Base-by-base conservation (phyloP, 2,113 vertebrate species). In the Noturus placidus region DNA sequence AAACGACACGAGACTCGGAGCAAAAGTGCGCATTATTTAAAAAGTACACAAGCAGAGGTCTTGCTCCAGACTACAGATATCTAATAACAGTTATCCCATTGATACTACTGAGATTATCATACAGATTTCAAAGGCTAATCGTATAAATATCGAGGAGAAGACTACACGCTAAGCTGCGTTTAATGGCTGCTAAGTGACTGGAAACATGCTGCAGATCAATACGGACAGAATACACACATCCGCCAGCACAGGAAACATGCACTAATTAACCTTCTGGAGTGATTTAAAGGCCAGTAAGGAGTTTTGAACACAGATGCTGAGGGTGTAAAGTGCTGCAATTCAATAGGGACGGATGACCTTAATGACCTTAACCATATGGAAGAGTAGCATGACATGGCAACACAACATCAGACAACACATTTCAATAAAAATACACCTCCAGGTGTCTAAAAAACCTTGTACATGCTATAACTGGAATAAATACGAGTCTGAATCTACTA, bases 291-390 rank as follows among this genome's bases (percentile, higher is more conserved):
- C 78, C 67, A 82, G 50, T 63, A 67, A 84, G 85, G 10, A 89
- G 35, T 81, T 46, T 83, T 85, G 86, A 84, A 85, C 86, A 86
- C 92, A 93, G 93, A 93, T 92, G 92, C 89, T 91, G 85, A 33
- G 2, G 81, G 86, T 52, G 76, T 88, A 86, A 91, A 83, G 89
- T 78, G 82, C 89, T 91, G 90, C 89, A 84, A 90, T 88, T 88
- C 87, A 70, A 89, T 86, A 88, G 82, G 88, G 85, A 91, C 88
- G 85, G 56, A 88, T 17, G 46, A 83, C 74, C 89, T 70, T 79
- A 22, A n/a, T 92, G 91, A 93, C 92, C 90, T 89, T 70, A 70
- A n/a, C 63, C 90, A 90, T 90, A 92, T 90, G 93, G 67, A 72
- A n/a, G 22, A 83, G 57, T 5, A 20, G 61, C 83, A 79, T 88